Evolutionary conservation across 1,140 invertebrate species (phyloP).

Genomic region (Planococcus citri): DNA sequence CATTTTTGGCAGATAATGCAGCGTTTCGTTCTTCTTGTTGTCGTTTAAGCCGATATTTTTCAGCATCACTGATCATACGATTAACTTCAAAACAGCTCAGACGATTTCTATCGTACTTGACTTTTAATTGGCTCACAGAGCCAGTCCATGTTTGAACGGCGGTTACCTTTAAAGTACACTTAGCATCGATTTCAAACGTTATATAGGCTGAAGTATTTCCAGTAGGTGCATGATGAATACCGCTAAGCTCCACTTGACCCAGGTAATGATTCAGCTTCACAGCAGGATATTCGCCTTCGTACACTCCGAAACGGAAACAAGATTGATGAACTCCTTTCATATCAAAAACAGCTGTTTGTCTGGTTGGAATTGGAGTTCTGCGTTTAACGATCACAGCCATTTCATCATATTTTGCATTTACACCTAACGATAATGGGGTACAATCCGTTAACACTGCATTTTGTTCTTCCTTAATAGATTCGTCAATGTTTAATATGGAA

Average conservation of each 20-base stretch:
- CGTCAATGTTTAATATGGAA: conserved; percentile 5
- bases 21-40: no score
- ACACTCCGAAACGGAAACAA: conserved; percentile 53
- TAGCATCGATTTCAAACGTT: no score
- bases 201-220: conserved; percentile 65
- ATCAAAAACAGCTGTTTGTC: conserved; percentile 47
- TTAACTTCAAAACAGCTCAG: no score
- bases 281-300: conserved; percentile 57
- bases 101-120: no score
- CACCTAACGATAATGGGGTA: conserved; percentile 36
- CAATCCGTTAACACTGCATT: conserved; percentile 43
- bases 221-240: conserved; percentile 68
- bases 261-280: conserved; percentile 59
- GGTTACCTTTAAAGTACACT: no score
- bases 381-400: conserved; percentile 52
- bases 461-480: no score
- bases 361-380: conserved; percentile 48
- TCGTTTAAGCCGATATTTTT: no score
- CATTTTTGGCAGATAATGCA: no score
- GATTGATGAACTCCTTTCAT: conserved; percentile 57
- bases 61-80: no score
- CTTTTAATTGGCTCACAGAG: no score
- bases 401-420: conserved; percentile 34
- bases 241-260: conserved; percentile 60
- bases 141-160: no score